Evolutionary conservation across 2,888 invertebrate genomes (phyloP), one percentile per base, ranked within the genome.

Genomic region (Apamea sordens): DNA sequence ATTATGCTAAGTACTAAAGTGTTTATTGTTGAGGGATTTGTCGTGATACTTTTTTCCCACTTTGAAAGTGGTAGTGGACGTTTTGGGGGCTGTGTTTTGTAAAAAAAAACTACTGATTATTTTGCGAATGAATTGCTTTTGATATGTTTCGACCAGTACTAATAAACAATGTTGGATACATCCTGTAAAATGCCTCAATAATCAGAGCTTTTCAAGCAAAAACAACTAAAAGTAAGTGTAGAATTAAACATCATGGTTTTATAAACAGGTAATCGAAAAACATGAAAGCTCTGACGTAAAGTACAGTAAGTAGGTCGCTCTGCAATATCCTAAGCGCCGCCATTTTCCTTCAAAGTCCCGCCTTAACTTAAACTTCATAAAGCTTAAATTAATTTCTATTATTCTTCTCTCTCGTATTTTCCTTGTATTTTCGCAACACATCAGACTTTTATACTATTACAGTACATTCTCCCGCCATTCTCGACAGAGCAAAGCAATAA

Each of bases 371-470:
- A 53, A 67, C 21, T 73, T 50, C 50, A 67, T 67, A 63, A 82
- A 82, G 72, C 67, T 84, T 85, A 78, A 85, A 84, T 82, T 85
- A 77, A 77, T 85, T 82, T 82, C 47, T 69, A 64, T 85, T 82
- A 67, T 63, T 85, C 56, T 56, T 67, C 67, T 7, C 47, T 6
- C 59, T 74, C 64, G 28, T 47, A 67, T 68, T 84, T 75, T 71
- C 61, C 36, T 84, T 73, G 8, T 76, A 76, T 76, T 80, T 76
- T 64, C 72, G 24, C 70, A 81, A 82, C 74, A 85, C 64, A 84
- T 84, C 36, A 74, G 32, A 65, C 74, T 67, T 64, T 70, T 67
- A 72, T 68, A 72, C 47, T 72, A 68, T 78, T 82, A 85, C 56
- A 15, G 67, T 65, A 82, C 47, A 78, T 75, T 76, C 41, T 59